These are phyloP conservation scores for Trilocha varians DNA, from an alignment of 2,888 invertebrate species.

Conservation along the genomic window DNA sequence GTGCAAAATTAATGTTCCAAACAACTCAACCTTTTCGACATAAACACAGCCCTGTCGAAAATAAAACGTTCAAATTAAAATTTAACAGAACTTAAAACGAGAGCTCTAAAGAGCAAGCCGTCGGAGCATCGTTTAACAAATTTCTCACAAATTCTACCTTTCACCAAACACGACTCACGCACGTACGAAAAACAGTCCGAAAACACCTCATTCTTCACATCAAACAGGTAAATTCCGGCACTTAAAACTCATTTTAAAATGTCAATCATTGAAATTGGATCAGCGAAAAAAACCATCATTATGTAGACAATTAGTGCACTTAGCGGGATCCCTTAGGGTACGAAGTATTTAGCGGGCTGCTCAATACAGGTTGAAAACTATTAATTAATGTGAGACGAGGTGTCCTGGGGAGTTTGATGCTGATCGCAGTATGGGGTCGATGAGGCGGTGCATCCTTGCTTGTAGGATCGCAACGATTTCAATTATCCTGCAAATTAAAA, in stretches of 20 bases:
- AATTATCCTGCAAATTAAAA: background rate
- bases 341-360: constrained; percentile 30
- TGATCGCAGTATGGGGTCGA: constrained; percentile 37
- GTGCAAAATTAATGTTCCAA: too few relatives aligned
- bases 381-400: constrained; percentile 41
- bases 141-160: constrained; percentile 1
- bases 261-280: constrained; percentile 18
- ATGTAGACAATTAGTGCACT: constrained; percentile 32
- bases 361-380: constrained; percentile 33
- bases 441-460: constrained; percentile 22
- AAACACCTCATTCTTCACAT: background rate
- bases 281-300: constrained; percentile 18
- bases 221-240: constrained; percentile 3
- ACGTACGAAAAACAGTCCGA: background rate
- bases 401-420: constrained; percentile 40
- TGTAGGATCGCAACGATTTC: constrained; percentile 23
- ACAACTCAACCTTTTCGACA: too few relatives aligned
- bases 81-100: background rate
- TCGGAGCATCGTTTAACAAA: constrained; percentile 8
- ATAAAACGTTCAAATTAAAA: too few relatives aligned
- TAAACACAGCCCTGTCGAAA: too few relatives aligned
- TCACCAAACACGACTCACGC: background rate
- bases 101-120: too few relatives aligned
- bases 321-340: constrained; percentile 38
- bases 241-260: constrained; percentile 8